Evolutionary conservation across 2,113 vertebrate genomes (phyloP).

Genomic region (Platysteira castanea): DNA sequence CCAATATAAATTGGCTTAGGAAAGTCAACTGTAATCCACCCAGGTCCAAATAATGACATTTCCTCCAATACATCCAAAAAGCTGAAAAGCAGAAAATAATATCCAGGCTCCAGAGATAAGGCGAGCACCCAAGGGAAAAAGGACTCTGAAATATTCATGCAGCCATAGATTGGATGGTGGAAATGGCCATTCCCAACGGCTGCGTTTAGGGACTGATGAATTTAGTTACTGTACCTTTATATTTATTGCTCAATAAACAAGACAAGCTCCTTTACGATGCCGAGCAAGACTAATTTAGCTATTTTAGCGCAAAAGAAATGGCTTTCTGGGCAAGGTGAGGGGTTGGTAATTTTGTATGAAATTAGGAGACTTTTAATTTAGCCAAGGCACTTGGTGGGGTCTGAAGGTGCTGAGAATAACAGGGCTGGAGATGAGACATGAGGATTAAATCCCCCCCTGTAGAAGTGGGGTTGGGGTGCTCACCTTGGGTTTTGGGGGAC

Average conservation of each 20-base stretch:
- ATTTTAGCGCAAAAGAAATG: conserved; percentile 1
- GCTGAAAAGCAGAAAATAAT: conserved; percentile 67
- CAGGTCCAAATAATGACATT: conserved; percentile 66
- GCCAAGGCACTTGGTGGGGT: neutral
- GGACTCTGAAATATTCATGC: conserved; percentile 65
- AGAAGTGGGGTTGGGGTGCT: neutral
- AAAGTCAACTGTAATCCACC: conserved; percentile 61
- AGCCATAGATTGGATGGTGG: conserved; percentile 34
- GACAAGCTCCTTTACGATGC: neutral
- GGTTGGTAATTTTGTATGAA: neutral
- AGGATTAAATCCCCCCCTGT: neutral
- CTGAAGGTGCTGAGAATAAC: neutral
- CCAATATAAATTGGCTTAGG: conserved; percentile 69
- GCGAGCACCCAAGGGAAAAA: conserved; percentile 1
- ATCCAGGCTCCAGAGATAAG: conserved; percentile 62
- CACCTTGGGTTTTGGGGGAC: neutral
- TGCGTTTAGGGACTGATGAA: conserved; percentile 56
- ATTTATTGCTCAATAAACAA: conserved; percentile 67
- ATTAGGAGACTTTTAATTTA: neutral
- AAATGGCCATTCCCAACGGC: conserved; percentile 32
- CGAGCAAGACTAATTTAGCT: conserved; percentile 25
- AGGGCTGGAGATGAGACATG: neutral
- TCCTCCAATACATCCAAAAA: conserved; percentile 53
- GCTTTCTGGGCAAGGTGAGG: neutral
- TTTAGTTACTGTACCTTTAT: conserved; percentile 57